Evolutionary conservation across 2,888 invertebrate species (phyloP), one percentile per base, ranked within the genome.

Genomic region (Epicampocera succincta): DNA sequence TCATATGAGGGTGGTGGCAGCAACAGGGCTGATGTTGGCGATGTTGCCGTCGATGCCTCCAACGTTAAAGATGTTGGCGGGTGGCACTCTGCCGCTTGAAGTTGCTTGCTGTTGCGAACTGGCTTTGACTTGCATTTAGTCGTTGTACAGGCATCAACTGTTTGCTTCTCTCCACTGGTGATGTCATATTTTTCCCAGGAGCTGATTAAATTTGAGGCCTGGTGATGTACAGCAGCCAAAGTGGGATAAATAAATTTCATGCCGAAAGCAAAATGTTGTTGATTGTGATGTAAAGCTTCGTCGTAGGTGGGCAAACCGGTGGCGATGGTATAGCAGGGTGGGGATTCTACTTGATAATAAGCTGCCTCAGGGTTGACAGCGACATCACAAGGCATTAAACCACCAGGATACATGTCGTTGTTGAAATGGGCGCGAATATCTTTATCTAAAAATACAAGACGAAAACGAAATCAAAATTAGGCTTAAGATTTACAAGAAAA

Each of bases 291-390:
- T 85, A 93, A 87, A 13, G 94, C 94, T 88, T 94, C 93, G 80
- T 93, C 93, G 89, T 94, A 94, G 81, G 92, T 93, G 44, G 94
- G 94, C 76, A 94, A 87, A 11, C 94, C 94, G 33, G 94, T 93
- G 85, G 93, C 94, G 83, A 93, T 92, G 52, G 93, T 93, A 87
- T 94, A 94, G 85, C 93, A 93, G 46, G 94, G 94, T 79, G 94
- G 90, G 52, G 92, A 92, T 86, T 93, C 93, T 87, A 90, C 89
- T 88, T 90, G 90, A 85, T 89, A 89, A 85, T 90, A 90, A 38
- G 87, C 87, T 17, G 87, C 87, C 79, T 90, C 90, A 15, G 83
- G 69, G 42, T 78, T 84, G 40, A 71, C 40, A 60, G 63, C 33
- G 25, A 46, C 46, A 48, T 86, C 86, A 74, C 87, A 87, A 84